Conservation (phyloP, 2,113 vertebrate genomes). For the Macrotis lagotis region DNA sequence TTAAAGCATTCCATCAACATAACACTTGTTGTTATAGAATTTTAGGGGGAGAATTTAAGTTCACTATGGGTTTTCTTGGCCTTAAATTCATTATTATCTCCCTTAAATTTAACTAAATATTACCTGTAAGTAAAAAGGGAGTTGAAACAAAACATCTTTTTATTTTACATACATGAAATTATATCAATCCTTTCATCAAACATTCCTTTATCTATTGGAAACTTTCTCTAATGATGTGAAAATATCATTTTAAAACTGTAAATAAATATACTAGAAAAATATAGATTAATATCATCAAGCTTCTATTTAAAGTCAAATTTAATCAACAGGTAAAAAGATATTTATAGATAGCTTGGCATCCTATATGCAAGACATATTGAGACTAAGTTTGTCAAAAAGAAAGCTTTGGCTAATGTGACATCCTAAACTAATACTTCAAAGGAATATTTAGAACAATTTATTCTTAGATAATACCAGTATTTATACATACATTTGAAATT, state of each 20-base stretch:
- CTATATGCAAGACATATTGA: too few species aligned
- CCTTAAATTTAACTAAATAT: background rate
- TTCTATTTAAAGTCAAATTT: background rate
- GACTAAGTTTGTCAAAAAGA: too few species aligned
- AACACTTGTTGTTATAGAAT: background rate
- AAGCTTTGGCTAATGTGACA: too few species aligned
- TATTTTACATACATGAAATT: background rate
- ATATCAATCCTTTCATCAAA: background rate
- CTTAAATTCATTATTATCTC: background rate
- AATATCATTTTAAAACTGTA: background rate
- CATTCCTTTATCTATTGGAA: background rate
- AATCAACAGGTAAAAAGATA: background rate
- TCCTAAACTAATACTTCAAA: too few species aligned
- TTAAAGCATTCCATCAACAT: background rate
- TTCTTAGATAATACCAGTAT: too few species aligned
- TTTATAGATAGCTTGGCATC: background rate
- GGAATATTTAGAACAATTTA: too few species aligned
- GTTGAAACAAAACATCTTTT: background rate
- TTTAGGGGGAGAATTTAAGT: background rate
- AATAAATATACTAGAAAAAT: background rate
- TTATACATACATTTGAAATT: too few species aligned
- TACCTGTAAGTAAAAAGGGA: background rate
- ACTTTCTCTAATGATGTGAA: background rate
- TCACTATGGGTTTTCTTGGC: background rate
- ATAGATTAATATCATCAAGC: background rate